Percentiles rank a stretch among this genome's conserved stretches.
phyloP scores from a whole-genome alignment of 2,797 vertebrate species.

The Chaetodon trifasciatus region DNA sequence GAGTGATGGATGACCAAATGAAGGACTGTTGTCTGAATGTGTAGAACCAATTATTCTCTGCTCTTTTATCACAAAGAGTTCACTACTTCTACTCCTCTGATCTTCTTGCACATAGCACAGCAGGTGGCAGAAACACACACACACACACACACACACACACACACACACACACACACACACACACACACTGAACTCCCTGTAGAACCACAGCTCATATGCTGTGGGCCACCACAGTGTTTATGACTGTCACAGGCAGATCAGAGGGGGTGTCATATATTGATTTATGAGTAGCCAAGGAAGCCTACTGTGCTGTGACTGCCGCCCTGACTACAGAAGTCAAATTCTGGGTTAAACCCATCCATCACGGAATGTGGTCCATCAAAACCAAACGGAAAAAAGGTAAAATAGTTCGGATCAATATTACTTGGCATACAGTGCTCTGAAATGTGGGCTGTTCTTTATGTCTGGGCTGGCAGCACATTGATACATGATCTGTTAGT shows the following conservation, averaged over 20 bases:
- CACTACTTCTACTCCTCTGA: slow-evolving; percentile 37
- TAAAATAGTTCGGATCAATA: slow-evolving; percentile 20
- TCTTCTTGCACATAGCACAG: slow-evolving; percentile 20
- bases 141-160: slow-evolving; percentile 16
- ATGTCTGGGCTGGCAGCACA: neutral
- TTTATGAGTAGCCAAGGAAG: slow-evolving; percentile 63
- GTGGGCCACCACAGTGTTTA: slow-evolving; percentile 50
- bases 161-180: slow-evolving; percentile 18
- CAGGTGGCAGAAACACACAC: slow-evolving; percentile 22
- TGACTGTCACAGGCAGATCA: slow-evolving; percentile 55
- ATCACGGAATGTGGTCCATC: slow-evolving; percentile 46
- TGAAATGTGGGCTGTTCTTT: neutral
- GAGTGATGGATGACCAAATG: slow-evolving; percentile 68
- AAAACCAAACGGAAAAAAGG: slow-evolving; percentile 41
- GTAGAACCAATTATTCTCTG: slow-evolving; percentile 31
- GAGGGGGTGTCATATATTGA: slow-evolving; percentile 61
- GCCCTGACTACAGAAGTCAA: slow-evolving; percentile 47
- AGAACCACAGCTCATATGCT: slow-evolving; percentile 46
- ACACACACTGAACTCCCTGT: slow-evolving; percentile 36
- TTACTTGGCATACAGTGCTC: slow-evolving; percentile 5
- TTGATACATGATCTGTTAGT: slow-evolving; percentile 16
- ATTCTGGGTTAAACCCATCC: slow-evolving; percentile 59
- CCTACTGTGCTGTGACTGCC: slow-evolving; percentile 51
- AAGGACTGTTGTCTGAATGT: slow-evolving; percentile 36
- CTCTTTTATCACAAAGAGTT: slow-evolving; percentile 44